phyloP scores from a whole-genome alignment of 2,888 invertebrate species.

The Parnassius apollo region DNA sequence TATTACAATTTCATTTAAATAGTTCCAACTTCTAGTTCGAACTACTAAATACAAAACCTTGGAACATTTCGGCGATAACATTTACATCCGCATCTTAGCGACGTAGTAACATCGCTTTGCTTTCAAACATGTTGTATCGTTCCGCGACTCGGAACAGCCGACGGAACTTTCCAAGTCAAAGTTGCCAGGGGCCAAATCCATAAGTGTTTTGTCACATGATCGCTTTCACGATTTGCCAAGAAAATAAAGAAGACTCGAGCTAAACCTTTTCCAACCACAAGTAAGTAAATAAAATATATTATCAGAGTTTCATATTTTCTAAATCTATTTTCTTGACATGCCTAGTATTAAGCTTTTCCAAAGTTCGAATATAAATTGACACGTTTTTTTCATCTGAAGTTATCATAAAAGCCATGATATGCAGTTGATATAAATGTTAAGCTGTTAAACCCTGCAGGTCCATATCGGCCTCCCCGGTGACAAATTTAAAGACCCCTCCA shows the following conservation, averaged over 20 bases:
- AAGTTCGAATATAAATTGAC: too few relatives aligned
- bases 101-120: slow-evolving; percentile 73
- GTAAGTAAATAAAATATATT: slow-evolving; percentile 53
- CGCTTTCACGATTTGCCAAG: slow-evolving; percentile 77
- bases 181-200: slow-evolving; percentile 75
- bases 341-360: too few relatives aligned
- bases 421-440: too few relatives aligned
- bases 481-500: too few relatives aligned
- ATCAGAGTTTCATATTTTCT: neutral
- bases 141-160: slow-evolving; percentile 41
- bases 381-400: too few relatives aligned
- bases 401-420: too few relatives aligned
- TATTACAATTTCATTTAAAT: slow-evolving; percentile 31
- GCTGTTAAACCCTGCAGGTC: too few relatives aligned
- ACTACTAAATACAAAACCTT: slow-evolving; percentile 35
- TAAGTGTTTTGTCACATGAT: slow-evolving; percentile 79
- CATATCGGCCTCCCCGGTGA: too few relatives aligned
- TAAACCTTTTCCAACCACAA: slow-evolving; percentile 63
- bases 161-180: slow-evolving; percentile 70
- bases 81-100: slow-evolving; percentile 61
- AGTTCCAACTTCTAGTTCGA: slow-evolving; percentile 22
- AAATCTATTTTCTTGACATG: neutral
- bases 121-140: slow-evolving; percentile 67
- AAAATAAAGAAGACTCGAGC: slow-evolving; percentile 69
- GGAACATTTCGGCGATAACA: slow-evolving; percentile 52